Evolutionary conservation across 2,888 invertebrate species (phyloP).

Genomic region (Caenorhabditis sp.): DNA sequence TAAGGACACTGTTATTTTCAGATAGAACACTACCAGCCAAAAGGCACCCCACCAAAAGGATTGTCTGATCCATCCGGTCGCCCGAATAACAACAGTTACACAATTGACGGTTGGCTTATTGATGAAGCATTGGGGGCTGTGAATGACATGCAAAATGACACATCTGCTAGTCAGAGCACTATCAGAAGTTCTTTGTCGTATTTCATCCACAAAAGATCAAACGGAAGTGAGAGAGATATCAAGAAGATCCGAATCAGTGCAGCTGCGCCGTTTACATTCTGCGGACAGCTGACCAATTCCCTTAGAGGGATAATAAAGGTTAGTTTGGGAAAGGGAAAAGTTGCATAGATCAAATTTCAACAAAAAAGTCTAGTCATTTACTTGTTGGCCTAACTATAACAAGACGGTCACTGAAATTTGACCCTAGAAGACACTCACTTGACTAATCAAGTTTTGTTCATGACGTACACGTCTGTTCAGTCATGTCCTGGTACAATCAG

Average conservation of each 20-base stretch:
- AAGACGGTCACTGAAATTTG: too few species aligned
- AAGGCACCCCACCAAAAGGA: background rate
- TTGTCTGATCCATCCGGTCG: background rate
- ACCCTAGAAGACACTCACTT: too few species aligned
- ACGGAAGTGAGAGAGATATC: constrained; percentile 36
- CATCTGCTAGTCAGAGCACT: constrained; percentile 26
- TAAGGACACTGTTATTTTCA: constrained; percentile 22
- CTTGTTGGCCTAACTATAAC: background rate
- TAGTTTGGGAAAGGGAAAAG: too few species aligned
- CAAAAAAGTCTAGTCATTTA: background rate
- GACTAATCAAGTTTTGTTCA: too few species aligned
- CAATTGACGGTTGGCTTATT: constrained; percentile 77
- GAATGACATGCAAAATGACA: constrained; percentile 9
- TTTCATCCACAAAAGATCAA: constrained; percentile 41
- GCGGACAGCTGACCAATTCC: constrained; percentile 78
- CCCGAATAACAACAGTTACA: constrained; percentile 27
- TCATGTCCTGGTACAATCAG: constrained; percentile 7
- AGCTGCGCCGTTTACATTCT: constrained; percentile 80
- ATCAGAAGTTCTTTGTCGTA: constrained; percentile 35
- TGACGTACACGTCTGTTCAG: too few species aligned
- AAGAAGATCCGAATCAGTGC: constrained; percentile 70
- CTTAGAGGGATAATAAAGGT: constrained; percentile 75
- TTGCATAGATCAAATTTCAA: background rate
- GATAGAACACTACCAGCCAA: constrained; percentile 47
- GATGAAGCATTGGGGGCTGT: constrained; percentile 65